Base-by-base conservation (phyloP, 2,797 vertebrate species). In the Zenarchopterus dispar region DNA sequence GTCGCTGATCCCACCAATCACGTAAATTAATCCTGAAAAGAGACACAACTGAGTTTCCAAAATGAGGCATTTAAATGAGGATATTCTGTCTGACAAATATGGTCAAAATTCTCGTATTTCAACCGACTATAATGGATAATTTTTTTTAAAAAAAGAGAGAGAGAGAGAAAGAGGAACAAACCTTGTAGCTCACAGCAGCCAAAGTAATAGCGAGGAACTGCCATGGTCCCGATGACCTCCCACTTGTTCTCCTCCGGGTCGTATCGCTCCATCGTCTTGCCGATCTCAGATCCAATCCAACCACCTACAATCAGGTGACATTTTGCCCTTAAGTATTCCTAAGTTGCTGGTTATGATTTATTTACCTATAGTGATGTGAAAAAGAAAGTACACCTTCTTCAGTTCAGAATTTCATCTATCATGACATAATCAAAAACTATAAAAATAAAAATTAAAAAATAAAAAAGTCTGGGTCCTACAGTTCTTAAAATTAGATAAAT, bases 161-260 rank as follows among this genome's bases (percentile, higher is more conserved):
- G 28, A 4, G 5, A 0, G 0, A n/a, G n/a, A n/a, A n/a, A n/a
- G n/a, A 62, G 18, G 2, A 56, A 63, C 49, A 77, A 80, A 98
- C 98, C 98, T 93, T 98, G 96, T 50, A 97, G 93, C 90, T 99
- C 97, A 88, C 96, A 98, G 86, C 98, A 99, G 54, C 97, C 97
- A 68, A 99, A 99, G 85, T 94, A 97, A 81, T 98, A 97, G 17
- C 97, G 95, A 2, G 98, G 95, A 63, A 97, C 85, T 1, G 93
- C 92, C 97, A 99, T 98, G 84, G 65, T 95, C 73, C 96, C 97
- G 15, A 98, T 96, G 28, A 97, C 89, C 88, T 98, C 96, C 98
- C 98, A 99, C 56, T 92, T 95, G 74, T 99, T 99, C 82, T 98
- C 96, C 74, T 95, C 95, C 0, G 97, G 96, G 87, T 99, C 97